Evolutionary conservation across 35 echinoderm and acorn worm species (phyloP).

Genomic region (Lytechinus pictus): DNA sequence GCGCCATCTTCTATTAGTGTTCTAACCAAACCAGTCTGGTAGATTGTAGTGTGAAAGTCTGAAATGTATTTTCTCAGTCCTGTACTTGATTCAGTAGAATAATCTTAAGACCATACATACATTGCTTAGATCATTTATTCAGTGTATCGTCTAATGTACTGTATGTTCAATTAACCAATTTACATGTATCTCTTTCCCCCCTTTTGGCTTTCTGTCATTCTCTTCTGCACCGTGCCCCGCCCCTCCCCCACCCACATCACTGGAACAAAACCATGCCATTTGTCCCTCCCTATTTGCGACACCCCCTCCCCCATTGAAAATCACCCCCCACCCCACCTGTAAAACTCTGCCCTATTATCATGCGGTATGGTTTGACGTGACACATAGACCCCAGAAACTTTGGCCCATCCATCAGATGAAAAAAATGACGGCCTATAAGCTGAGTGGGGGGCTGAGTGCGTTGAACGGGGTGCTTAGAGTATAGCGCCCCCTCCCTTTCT

Average conservation of each 20-base stretch:
- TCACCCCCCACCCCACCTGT: neutral
- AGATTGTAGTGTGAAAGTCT: neutral
- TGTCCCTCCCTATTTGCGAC: neutral
- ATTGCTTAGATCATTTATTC: neutral
- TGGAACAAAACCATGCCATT: neutral
- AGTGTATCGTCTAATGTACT: neutral
- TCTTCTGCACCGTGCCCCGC: neutral
- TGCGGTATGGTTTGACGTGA: neutral
- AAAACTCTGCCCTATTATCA: neutral
- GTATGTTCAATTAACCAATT: neutral
- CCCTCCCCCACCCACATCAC: neutral
- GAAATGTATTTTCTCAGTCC: neutral
- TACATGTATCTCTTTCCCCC: neutral
- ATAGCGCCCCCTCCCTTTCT: slow-evolving; percentile 37
- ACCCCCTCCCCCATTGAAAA: neutral
- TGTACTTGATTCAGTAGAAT: neutral
- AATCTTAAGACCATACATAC: neutral
- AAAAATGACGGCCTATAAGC: slow-evolving; percentile 54
- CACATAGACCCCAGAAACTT: slow-evolving; percentile 25
- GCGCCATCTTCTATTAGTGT: neutral
- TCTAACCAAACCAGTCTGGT: neutral
- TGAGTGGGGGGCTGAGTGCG: slow-evolving; percentile 46
- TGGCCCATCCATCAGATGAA: slow-evolving; percentile 48
- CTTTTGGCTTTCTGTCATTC: neutral
- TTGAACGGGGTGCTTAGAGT: slow-evolving; percentile 48